Evolutionary conservation across 1,140 invertebrate genomes (phyloP).

Genomic region (Scylla paramamosain): DNA sequence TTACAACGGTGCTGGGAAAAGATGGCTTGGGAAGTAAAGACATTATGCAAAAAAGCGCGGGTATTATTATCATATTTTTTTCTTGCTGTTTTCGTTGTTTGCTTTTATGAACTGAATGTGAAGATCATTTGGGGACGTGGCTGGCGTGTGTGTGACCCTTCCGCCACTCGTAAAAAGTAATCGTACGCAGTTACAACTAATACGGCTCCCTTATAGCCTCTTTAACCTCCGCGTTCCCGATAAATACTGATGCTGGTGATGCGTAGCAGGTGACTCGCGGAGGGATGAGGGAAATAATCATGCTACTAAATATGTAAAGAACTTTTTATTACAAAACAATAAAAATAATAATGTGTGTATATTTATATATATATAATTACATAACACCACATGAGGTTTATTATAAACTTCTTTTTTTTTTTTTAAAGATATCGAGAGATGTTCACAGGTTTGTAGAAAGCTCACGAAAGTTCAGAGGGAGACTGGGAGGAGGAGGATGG

Average conservation of each 20-base stretch:
- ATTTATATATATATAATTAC: not conserved
- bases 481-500: not conserved
- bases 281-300: not conserved
- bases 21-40: not conserved
- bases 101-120: not conserved
- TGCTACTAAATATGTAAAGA: not conserved
- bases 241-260: not conserved
- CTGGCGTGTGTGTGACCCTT: not conserved
- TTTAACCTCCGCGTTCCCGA: not conserved
- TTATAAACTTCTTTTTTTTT: not conserved
- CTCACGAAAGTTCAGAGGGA: not conserved
- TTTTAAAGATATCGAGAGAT: not conserved
- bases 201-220: not conserved
- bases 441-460: not conserved
- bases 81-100: not conserved
- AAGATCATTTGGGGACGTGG: not conserved
- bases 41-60: not conserved
- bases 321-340: conserved; percentile 21
- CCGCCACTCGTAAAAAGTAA: not conserved
- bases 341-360: conserved; percentile 13
- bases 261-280: not conserved
- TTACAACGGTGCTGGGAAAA: not conserved
- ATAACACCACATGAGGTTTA: conserved; percentile 23
- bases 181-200: not conserved
- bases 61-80: not conserved